phyloP scores from a whole-genome alignment of 2,888 invertebrate species.

The Heliothis peltigera region DNA sequence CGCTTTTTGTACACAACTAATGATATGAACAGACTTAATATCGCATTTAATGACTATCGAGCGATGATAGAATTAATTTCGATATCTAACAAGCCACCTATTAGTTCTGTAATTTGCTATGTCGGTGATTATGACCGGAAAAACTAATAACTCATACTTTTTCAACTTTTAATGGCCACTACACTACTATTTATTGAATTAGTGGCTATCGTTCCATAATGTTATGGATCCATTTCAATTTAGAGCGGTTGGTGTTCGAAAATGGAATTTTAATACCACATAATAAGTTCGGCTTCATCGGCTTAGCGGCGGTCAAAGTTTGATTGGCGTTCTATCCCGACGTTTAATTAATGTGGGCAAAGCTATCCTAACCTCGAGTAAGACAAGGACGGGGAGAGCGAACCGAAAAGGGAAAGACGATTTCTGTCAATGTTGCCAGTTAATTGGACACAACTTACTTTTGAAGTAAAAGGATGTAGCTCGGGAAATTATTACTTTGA shows the following conservation, averaged over 20 bases:
- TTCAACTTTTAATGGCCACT: constrained; percentile 52
- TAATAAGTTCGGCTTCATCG: constrained; percentile 87
- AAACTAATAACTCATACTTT: constrained; percentile 57
- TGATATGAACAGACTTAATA: constrained; percentile 74
- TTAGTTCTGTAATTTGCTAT: constrained; percentile 68
- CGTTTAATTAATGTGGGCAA: constrained; percentile 87
- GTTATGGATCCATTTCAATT: constrained; percentile 81
- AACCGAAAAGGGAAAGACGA: constrained; percentile 72
- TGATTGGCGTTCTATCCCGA: constrained; percentile 88
- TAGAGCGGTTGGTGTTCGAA: constrained; percentile 76
- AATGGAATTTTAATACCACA: constrained; percentile 88
- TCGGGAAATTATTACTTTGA: constrained; percentile 76
- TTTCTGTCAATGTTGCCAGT: constrained; percentile 83
- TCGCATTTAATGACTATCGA: constrained; percentile 76
- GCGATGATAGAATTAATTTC: constrained; percentile 71
- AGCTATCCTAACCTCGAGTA: constrained; percentile 77
- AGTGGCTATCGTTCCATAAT: constrained; percentile 71
- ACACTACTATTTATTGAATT: constrained; percentile 71
- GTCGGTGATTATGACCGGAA: constrained; percentile 62
- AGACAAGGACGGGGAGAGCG: constrained; percentile 70
- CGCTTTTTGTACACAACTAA: constrained; percentile 80
- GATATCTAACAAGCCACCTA: constrained; percentile 58
- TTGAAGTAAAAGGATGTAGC: constrained; percentile 76
- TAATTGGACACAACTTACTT: constrained; percentile 81
- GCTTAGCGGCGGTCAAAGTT: constrained; percentile 88